phyloP scores from a whole-genome alignment of 2,113 vertebrate species.

The Halcyon malimbica region DNA sequence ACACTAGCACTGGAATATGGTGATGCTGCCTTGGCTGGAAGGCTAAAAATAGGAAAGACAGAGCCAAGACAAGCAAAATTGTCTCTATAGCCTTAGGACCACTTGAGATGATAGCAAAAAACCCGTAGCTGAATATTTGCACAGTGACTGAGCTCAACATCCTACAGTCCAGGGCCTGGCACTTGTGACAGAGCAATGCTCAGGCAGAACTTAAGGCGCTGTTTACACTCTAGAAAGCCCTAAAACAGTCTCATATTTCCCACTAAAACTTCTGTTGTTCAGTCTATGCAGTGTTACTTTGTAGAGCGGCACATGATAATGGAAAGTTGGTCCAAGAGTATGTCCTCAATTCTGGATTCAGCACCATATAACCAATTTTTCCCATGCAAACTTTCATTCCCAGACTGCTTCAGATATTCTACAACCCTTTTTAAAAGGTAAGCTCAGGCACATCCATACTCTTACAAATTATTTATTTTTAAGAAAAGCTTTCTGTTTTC shows the following conservation, averaged over 20 bases:
- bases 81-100: neutral
- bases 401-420: neutral
- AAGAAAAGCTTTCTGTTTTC: neutral
- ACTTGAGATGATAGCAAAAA: neutral
- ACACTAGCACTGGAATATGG: neutral
- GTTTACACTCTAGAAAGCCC: neutral
- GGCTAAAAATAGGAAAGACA: neutral
- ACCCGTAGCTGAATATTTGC: fast-evolving
- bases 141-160: neutral
- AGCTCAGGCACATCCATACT: neutral
- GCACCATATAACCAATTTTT: neutral
- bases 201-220: neutral
- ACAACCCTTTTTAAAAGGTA: neutral
- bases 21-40: neutral
- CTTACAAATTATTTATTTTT: neutral
- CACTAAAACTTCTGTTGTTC: neutral
- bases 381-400: neutral
- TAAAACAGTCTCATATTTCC: neutral
- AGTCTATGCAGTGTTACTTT: neutral
- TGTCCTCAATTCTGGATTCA: neutral
- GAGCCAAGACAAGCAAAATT: neutral
- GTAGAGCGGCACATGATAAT: neutral
- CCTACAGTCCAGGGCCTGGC: neutral
- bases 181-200: neutral
- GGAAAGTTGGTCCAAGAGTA: neutral